Evolutionary conservation across 2,113 vertebrate genomes (phyloP).

Genomic region (Cromileptes altivelis): DNA sequence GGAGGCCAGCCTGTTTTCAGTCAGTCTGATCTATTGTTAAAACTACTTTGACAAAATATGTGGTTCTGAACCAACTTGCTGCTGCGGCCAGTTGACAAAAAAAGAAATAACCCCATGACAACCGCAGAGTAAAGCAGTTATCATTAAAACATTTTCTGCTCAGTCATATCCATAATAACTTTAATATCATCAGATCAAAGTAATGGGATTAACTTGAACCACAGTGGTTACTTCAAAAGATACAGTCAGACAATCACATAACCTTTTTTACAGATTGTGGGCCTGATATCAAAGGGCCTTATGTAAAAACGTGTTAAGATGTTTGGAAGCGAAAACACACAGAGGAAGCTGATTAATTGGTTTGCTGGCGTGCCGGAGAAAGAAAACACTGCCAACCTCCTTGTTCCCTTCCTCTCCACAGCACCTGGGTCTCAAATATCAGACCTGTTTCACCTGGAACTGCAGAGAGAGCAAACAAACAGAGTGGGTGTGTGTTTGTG

Average conservation of each 20-base stretch:
- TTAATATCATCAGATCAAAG: slow-evolving; percentile 68
- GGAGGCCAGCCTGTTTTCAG: slow-evolving; percentile 42
- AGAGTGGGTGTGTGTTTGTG: slow-evolving; percentile 31
- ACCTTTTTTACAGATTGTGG: slow-evolving; percentile 39
- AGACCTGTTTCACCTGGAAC: slow-evolving; percentile 64
- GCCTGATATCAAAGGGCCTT: slow-evolving; percentile 53
- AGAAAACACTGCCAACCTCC: slow-evolving; percentile 21
- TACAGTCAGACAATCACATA: slow-evolving; percentile 42
- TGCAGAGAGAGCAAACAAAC: slow-evolving; percentile 56
- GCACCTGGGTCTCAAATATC: slow-evolving; percentile 70
- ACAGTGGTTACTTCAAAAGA: slow-evolving; percentile 61
- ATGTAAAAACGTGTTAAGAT: slow-evolving; percentile 35
- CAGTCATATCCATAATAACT: slow-evolving; percentile 34
- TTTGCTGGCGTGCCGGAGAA: slow-evolving; percentile 16
- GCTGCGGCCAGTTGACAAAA: slow-evolving; percentile 24
- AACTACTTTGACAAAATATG: slow-evolving; percentile 38
- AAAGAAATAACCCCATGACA: slow-evolving; percentile 23
- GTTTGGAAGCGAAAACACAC: slow-evolving; percentile 45
- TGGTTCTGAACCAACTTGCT: slow-evolving; percentile 61
- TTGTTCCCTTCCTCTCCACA: slow-evolving; percentile 23
- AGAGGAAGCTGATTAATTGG: slow-evolving; percentile 57
- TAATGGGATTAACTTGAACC: slow-evolving; percentile 55
- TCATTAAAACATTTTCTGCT: slow-evolving; percentile 28
- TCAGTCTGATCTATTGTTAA: slow-evolving; percentile 42
- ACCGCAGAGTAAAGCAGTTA: slow-evolving; percentile 29